A percentile compares a stretch with the other conserved stretches of the same genome.
phyloP scores from a whole-genome alignment of 2,113 vertebrate species.

The Panurus biarmicus region DNA sequence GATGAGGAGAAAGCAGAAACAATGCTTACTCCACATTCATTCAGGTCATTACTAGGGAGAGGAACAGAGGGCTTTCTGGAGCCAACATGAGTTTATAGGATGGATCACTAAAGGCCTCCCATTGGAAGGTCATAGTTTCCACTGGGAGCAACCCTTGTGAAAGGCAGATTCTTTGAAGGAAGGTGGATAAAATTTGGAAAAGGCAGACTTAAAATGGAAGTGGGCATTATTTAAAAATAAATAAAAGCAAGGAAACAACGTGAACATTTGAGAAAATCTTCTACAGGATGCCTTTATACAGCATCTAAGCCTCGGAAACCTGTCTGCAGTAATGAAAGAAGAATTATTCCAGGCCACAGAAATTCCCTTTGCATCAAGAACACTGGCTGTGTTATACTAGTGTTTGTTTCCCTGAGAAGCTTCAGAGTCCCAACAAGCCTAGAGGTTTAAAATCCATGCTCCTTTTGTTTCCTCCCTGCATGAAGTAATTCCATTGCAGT shows the following conservation, averaged over 20 bases:
- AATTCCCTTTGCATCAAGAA: slow-evolving; percentile 47
- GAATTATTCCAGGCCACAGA: slow-evolving; percentile 50
- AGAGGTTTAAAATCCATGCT: slow-evolving; percentile 41
- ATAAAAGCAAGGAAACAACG: slow-evolving; percentile 14
- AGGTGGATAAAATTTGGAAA: not conserved
- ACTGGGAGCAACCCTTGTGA: not conserved
- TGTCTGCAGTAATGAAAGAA: slow-evolving; percentile 30
- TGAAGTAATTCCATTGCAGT: slow-evolving; percentile 53
- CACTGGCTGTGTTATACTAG: not conserved
- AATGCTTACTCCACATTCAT: not conserved
- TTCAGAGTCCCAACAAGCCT: slow-evolving; percentile 37
- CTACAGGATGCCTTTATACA: not conserved
- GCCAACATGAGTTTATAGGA: not conserved
- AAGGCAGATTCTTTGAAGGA: not conserved
- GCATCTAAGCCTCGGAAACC: slow-evolving; percentile 36
- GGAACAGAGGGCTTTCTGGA: not conserved
- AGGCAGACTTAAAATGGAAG: not conserved
- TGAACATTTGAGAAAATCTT: slow-evolving; percentile 14
- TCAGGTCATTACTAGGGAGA: not conserved
- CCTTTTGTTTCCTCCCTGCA: slow-evolving; percentile 45
- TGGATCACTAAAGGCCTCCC: not conserved
- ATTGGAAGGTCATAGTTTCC: not conserved
- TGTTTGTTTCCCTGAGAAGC: slow-evolving; percentile 45
- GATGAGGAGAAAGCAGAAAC: not conserved
- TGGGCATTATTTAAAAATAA: slow-evolving; percentile 13